Evolutionary conservation across 2,797 vertebrate species (phyloP).

Genomic region (Pygocentrus nattereri): DNA sequence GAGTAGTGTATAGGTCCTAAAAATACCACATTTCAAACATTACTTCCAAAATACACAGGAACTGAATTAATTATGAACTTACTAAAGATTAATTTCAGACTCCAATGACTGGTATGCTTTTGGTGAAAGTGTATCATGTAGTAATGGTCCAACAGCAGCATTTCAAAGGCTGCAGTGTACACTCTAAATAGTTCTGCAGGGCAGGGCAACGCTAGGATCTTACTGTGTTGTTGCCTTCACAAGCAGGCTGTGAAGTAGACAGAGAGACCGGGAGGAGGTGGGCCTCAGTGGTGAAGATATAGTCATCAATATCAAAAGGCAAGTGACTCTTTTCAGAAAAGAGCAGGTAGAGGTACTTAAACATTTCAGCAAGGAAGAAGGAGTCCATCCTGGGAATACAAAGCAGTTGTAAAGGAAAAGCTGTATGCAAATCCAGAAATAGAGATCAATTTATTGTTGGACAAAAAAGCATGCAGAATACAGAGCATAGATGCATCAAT

Average conservation of each 20-base stretch:
- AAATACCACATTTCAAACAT: slow-evolving; percentile 30
- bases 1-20: slow-evolving; percentile 63
- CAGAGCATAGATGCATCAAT: background rate
- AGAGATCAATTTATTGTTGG: too few species aligned
- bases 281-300: slow-evolving; percentile 86
- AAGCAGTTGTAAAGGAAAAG: background rate
- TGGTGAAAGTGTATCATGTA: background rate
- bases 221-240: slow-evolving; percentile 77
- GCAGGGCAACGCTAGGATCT: slow-evolving; percentile 15
- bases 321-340: slow-evolving; percentile 84
- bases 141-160: background rate
- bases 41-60: background rate
- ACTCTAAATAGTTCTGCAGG: background rate
- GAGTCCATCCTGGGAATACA: slow-evolving; percentile 82
- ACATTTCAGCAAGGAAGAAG: slow-evolving; percentile 88
- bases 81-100: background rate
- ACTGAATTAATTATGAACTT: background rate
- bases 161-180: background rate
- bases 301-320: slow-evolving; percentile 83
- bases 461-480: background rate
- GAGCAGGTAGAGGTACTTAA: slow-evolving; percentile 86
- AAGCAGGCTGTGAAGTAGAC: slow-evolving; percentile 74
- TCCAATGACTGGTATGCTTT: background rate
- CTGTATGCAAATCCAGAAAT: background rate
- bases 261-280: slow-evolving; percentile 84